A percentile compares a stretch with the other conserved stretches of the same genome.
phyloP scores from a whole-genome alignment of 2,888 invertebrate genomes.

The Drosophila borborema region DNA sequence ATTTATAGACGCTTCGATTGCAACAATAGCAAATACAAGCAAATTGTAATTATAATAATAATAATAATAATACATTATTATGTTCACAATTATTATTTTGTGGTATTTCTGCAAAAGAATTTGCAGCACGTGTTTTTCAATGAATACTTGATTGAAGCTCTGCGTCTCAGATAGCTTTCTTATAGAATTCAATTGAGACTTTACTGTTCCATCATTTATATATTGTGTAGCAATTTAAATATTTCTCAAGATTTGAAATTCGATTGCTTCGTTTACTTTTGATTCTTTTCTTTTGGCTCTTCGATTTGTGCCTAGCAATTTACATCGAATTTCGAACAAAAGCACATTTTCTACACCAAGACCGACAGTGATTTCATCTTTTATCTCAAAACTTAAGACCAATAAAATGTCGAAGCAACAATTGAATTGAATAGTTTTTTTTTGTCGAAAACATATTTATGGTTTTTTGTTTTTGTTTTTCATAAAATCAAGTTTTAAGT shows the following conservation, averaged over 20 bases:
- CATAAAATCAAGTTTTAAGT: background rate
- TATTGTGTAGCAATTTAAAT: background rate
- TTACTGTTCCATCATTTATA: background rate
- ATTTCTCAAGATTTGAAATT: background rate
- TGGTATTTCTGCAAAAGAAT: constrained; percentile 28
- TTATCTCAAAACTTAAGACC: too few species aligned
- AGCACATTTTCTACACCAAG: too few species aligned
- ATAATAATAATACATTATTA: constrained; percentile 27
- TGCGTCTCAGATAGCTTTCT: too few species aligned
- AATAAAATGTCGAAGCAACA: too few species aligned
- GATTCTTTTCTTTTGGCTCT: background rate
- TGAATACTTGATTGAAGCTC: constrained; percentile 5
- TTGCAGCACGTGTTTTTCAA: constrained; percentile 37
- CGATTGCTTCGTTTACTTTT: too few species aligned
- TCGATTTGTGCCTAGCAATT: background rate
- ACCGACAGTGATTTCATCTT: too few species aligned
- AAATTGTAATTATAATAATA: constrained; percentile 7
- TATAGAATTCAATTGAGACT: background rate
- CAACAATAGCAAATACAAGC: constrained; percentile 43
- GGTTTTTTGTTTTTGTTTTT: background rate
- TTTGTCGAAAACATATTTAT: background rate
- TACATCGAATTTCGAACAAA: background rate
- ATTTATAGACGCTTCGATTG: constrained; percentile 63
- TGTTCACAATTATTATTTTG: constrained; percentile 27
- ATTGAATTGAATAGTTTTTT: background rate